A percentile compares a stretch with the other conserved stretches of the same genome.
These are phyloP conservation scores for Cyprinodon variegatus DNA, from an alignment of 2,113 vertebrate genomes.

Conservation along the genomic window DNA sequence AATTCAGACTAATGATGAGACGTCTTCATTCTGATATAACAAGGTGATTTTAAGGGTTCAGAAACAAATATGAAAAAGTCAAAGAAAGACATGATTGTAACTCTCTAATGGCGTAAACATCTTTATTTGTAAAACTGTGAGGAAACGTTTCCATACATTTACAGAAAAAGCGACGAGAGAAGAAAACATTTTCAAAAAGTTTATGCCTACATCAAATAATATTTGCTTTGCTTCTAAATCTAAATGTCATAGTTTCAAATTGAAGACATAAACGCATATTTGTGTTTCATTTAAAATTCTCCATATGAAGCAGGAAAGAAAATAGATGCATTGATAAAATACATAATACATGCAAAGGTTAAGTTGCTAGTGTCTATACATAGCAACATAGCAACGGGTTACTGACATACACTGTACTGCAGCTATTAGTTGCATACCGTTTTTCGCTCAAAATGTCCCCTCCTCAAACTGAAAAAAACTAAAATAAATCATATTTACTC, in stretches of 20 bases:
- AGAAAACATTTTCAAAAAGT: too few species aligned
- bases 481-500: neutral
- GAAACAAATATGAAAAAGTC: neutral
- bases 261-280: neutral
- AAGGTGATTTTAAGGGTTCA: neutral
- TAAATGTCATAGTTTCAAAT: too few species aligned
- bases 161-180: neutral
- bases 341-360: neutral
- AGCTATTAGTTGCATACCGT: neutral
- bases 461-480: too few species aligned
- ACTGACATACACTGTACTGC: neutral
- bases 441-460: neutral
- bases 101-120: neutral
- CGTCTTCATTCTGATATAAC: too few species aligned
- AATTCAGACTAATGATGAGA: too few species aligned
- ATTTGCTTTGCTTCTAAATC: too few species aligned
- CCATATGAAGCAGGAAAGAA: neutral
- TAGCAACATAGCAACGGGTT: neutral
- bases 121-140: neutral
- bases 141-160: neutral
- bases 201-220: too few species aligned
- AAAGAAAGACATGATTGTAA: neutral
- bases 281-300: neutral
- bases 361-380: neutral
- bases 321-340: accelerated